Base-by-base conservation (phyloP, 2,888 invertebrate species). In the Stegana nigrithorax region DNA sequence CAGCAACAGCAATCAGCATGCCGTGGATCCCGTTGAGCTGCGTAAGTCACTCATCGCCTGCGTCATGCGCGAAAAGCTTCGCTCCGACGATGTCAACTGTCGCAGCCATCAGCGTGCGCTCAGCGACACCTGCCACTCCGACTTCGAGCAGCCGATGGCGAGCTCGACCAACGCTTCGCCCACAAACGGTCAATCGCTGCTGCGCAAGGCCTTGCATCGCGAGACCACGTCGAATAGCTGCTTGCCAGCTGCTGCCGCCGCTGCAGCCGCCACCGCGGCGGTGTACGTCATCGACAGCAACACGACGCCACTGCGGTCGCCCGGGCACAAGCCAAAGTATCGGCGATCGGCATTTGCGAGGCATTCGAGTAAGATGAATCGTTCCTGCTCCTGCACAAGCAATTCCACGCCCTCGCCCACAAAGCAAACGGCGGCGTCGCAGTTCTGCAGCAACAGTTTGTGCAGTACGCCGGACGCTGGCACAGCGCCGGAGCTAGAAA, bases 231-330 rank as follows among this genome's bases (percentile, higher is more conserved):
- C 44, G 19, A 7, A 50, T 23, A 73, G 73, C 66, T 75, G 75
- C 67, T 65, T 75, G 55, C 71, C 75, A 7, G 58, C 45, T 26
- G 51, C 62, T 12, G 62, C 71, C 5, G 68, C 61, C 10, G 62
- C 64, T 59, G 68, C 61, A 12, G 62, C 66, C 55, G 65, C 61
- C 12, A 58, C 42, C 2, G 23, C 62, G 0, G 64, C 62, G 2
- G 74, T 81, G 32, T 82, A 83, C 61, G 76, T 84, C 14, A 80
- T 84, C 29, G 83, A 84, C 19, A 75, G 76, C 27, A 78, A 75
- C 51, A 71, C 71, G 19, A 79, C 73, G 66, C 68, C 74, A 1
- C 57, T 79, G 0, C 53, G 73, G 8, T 70, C 77, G 3, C 76
- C 80, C 0, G 78, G 77, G 0, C 78, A 79, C 59, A 82, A 78